Conservation (phyloP, 1,140 invertebrate species). For the Trichonephila clavipes region DNA sequence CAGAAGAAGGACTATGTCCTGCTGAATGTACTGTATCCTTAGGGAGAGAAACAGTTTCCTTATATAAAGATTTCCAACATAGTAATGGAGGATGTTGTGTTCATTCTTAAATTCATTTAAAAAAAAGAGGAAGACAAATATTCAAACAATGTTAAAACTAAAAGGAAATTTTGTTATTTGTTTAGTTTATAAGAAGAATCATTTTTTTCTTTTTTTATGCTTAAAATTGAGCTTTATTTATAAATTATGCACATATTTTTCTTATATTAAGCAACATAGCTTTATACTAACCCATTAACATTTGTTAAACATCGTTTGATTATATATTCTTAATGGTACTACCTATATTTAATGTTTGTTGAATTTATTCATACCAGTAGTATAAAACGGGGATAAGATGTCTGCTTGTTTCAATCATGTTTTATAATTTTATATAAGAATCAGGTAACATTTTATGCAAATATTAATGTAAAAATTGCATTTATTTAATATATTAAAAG, state of each 20-base stretch:
- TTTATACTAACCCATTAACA: not conserved
- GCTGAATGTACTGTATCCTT: conserved; percentile 42
- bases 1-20: conserved; percentile 27
- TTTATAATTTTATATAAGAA: no score
- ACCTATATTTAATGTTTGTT: no score
- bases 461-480: no score
- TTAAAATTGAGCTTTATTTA: not conserved
- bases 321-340: no score
- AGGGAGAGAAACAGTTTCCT: conserved; percentile 38
- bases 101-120: conserved; percentile 19
- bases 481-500: no score
- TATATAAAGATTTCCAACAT: conserved; percentile 58
- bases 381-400: no score
- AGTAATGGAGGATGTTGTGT: conserved; percentile 56
- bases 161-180: not conserved
- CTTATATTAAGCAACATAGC: not conserved
- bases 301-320: no score
- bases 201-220: not conserved
- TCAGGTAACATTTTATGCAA: no score
- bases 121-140: no score
- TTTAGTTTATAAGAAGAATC: not conserved
- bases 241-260: not conserved
- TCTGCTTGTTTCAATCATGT: no score
- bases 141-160: no score
- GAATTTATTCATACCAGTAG: no score